Evolutionary conservation across 2,113 vertebrate species (phyloP).

Genomic region (Lepus timidus): DNA sequence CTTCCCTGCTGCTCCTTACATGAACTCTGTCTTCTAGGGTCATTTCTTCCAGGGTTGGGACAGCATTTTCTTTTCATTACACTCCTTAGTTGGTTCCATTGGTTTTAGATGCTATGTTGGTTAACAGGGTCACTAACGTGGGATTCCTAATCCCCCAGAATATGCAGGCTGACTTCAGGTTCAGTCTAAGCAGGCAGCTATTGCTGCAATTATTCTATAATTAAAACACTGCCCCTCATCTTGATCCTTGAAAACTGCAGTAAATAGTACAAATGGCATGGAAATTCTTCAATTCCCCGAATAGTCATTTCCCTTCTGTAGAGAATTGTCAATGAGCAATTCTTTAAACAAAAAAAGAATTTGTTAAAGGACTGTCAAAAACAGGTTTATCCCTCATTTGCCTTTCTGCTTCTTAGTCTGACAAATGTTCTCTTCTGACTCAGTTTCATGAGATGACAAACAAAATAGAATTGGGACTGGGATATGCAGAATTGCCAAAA

Average conservation of each 20-base stretch:
- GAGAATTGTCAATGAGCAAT: background rate
- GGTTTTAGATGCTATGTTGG: background rate
- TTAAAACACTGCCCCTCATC: background rate
- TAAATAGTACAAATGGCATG: background rate
- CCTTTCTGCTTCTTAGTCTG: slow-evolving; percentile 1
- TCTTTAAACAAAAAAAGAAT: background rate
- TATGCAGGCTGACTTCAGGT: background rate
- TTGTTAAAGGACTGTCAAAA: background rate
- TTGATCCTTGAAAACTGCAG: background rate
- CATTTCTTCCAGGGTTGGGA: background rate
- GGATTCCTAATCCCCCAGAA: background rate
- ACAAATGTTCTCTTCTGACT: background rate
- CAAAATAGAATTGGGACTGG: slow-evolving; percentile 4
- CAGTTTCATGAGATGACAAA: background rate
- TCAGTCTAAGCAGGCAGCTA: background rate
- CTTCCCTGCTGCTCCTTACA: background rate
- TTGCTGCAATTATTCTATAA: background rate
- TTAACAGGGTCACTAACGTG: background rate
- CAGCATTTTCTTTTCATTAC: background rate
- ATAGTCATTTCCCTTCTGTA: background rate
- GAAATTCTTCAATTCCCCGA: slow-evolving; percentile 2
- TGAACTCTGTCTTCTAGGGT: background rate
- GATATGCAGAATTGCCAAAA: background rate
- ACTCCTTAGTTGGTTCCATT: background rate
- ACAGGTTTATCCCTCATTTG: background rate